Conservation (phyloP, 2,113 vertebrate genomes). For the Aviceda subcristata region DNA sequence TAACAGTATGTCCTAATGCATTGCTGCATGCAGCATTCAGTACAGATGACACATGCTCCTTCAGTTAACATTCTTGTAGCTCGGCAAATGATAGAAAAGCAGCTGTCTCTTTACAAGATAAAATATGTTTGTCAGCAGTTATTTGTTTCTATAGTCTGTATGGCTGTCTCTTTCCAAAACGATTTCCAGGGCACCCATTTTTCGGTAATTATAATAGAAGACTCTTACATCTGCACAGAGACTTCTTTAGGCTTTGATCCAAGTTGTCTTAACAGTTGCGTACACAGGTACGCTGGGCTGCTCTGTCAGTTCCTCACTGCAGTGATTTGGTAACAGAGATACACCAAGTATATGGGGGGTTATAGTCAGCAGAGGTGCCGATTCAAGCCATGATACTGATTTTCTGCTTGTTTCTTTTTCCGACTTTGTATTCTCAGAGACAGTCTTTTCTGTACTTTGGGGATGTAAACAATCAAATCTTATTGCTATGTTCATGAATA, state of each 20-base stretch:
- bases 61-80: not conserved
- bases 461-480: not conserved
- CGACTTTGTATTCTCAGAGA: not conserved
- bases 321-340: not conserved
- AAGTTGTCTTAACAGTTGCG: not conserved
- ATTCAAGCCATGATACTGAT: not conserved
- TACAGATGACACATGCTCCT: not conserved
- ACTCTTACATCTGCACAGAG: not conserved
- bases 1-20: no score
- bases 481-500: not conserved
- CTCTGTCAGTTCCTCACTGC: not conserved
- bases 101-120: not conserved
- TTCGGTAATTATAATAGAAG: not conserved
- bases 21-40: not conserved
- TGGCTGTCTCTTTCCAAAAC: not conserved
- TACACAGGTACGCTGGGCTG: not conserved
- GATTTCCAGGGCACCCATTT: not conserved
- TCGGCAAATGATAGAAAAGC: not conserved
- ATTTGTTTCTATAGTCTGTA: not conserved
- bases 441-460: not conserved
- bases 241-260: not conserved
- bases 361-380: not conserved
- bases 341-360: not conserved
- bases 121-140: not conserved
- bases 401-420: not conserved